Percentiles rank a stretch among this genome's conserved stretches.
phyloP scores from a whole-genome alignment of 2,888 invertebrate genomes.

The Torymus texanus region DNA sequence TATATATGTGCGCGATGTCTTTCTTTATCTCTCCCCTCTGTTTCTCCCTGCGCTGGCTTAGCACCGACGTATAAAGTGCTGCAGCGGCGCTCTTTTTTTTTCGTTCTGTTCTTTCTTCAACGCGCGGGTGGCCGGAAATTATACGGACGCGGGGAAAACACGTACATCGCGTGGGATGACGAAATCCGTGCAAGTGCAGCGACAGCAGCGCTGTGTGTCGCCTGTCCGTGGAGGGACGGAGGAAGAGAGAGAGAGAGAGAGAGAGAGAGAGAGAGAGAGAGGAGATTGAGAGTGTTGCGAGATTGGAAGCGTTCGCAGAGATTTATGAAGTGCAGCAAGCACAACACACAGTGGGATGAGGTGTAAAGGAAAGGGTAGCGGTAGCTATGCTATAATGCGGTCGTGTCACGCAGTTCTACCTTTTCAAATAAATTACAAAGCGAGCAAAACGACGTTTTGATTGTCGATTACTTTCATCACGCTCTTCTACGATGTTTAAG shows the following conservation, averaged over 20 bases:
- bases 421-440: too few species aligned
- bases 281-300: constrained; percentile 38
- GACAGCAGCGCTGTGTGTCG: too few species aligned
- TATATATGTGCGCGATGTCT: too few species aligned
- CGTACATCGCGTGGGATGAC: constrained; percentile 7
- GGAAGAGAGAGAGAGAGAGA: constrained; percentile 1
- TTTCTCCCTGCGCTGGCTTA: constrained; percentile 6
- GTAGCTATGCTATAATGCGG: too few species aligned
- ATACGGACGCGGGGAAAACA: constrained; percentile 1
- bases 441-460: too few species aligned
- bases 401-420: too few species aligned
- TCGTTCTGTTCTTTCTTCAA: background rate
- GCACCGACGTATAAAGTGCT: constrained; percentile 19
- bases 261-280: constrained; percentile 5
- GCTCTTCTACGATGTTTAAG: too few species aligned
- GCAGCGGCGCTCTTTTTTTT: constrained; percentile 1
- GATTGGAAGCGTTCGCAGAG: constrained; percentile 36
- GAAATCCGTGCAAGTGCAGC: constrained; percentile 12
- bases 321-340: constrained; percentile 22
- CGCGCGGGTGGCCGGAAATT: constrained; percentile 39
- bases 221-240: background rate
- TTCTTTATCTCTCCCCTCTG: constrained; percentile 3
- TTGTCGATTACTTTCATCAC: too few species aligned
- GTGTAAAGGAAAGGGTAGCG: too few species aligned
- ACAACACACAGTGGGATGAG: background rate